Percentiles rank a stretch among this genome's conserved stretches.
Conservation (phyloP, 2,113 vertebrate genomes). For the Acanthochromis polyacanthus region DNA sequence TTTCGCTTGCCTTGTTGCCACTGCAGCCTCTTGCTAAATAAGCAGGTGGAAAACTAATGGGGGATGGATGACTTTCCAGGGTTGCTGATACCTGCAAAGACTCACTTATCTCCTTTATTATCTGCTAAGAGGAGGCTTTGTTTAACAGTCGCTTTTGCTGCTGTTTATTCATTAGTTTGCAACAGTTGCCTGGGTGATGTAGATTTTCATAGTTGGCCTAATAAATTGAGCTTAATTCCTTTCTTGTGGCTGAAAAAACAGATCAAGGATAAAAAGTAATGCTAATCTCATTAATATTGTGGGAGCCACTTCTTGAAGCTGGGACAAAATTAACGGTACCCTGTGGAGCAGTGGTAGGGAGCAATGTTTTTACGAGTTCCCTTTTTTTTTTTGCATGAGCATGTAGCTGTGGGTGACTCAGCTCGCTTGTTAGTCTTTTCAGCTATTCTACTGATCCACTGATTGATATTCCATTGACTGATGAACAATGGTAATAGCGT, state of each 20-base stretch:
- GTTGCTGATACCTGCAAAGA: conserved; percentile 16
- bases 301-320: too few relatives aligned
- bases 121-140: background rate
- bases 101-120: background rate
- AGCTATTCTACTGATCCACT: too few relatives aligned
- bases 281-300: too few relatives aligned
- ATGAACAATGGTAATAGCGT: too few relatives aligned
- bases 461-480: too few relatives aligned
- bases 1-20: conserved; percentile 1
- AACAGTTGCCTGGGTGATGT: background rate
- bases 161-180: background rate
- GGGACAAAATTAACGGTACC: background rate
- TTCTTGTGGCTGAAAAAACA: background rate
- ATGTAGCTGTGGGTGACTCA: too few relatives aligned
- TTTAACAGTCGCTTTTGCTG: background rate
- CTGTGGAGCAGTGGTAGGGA: background rate
- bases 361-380: too few relatives aligned
- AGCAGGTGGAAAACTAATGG: conserved; percentile 10
- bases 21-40: conserved; percentile 27
- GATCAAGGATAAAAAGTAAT: background rate
- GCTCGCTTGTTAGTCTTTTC: too few relatives aligned
- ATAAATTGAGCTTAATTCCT: too few relatives aligned
- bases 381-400: too few relatives aligned
- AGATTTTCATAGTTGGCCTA: too few relatives aligned
- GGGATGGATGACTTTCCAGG: background rate